A percentile compares a stretch with the other conserved stretches of the same genome.
These are phyloP conservation scores for Alectura lathami DNA, from an alignment of 2,113 vertebrate genomes.

Conservation along the genomic window DNA sequence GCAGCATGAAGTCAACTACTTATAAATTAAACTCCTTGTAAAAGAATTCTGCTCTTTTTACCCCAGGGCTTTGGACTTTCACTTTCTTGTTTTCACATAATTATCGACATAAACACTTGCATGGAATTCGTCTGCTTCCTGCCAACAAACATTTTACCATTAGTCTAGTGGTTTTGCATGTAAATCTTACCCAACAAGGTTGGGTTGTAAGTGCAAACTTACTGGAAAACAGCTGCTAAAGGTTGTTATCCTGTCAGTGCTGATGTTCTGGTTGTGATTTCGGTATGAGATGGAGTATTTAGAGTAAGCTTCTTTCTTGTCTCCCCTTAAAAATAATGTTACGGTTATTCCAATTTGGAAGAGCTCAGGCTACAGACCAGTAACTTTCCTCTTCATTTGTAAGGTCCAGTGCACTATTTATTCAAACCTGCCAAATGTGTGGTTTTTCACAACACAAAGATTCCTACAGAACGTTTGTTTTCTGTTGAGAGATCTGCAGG, in stretches of 20 bases:
- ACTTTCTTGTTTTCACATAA: slow-evolving; percentile 13
- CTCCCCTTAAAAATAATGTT: neutral
- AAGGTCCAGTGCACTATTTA: neutral
- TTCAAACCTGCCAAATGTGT: neutral
- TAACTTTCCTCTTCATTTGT: neutral
- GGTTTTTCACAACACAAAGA: neutral
- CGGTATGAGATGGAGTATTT: neutral
- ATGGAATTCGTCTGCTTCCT: neutral
- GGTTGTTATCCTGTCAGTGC: neutral
- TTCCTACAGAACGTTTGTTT: neutral
- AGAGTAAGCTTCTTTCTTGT: neutral
- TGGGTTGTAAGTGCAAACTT: neutral
- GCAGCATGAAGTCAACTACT: neutral
- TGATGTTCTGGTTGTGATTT: neutral
- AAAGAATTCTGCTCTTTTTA: slow-evolving; percentile 3
- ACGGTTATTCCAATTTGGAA: neutral
- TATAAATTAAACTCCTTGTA: slow-evolving; percentile 13
- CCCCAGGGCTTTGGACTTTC: slow-evolving; percentile 18
- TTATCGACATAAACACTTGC: slow-evolving; percentile 26
- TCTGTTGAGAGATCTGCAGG: neutral
- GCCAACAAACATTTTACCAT: neutral
- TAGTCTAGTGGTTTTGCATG: neutral
- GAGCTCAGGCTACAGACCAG: neutral
- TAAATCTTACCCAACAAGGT: neutral
- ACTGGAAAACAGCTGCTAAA: neutral